These are phyloP conservation scores for Tipula lateralis DNA, from an alignment of 2,888 invertebrate genomes.

Conservation along the genomic window DNA sequence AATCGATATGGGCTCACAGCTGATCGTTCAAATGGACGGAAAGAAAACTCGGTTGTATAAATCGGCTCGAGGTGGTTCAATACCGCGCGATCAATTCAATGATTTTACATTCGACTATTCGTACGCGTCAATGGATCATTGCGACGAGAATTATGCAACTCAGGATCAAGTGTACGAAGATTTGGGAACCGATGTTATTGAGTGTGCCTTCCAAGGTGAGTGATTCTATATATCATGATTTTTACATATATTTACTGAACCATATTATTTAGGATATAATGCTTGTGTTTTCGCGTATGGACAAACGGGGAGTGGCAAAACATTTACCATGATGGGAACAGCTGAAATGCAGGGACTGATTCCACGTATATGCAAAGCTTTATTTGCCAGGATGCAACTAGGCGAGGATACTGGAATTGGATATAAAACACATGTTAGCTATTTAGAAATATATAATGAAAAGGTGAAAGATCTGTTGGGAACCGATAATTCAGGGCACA, in stretches of 20 bases:
- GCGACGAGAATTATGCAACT: conserved; percentile 67
- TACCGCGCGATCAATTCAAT: conserved; percentile 61
- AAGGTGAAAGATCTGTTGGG: conserved; percentile 68
- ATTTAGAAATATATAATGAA: conserved; percentile 82
- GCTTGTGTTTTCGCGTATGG: conserved; percentile 90
- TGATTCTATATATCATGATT: background rate
- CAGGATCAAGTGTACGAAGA: conserved; percentile 75
- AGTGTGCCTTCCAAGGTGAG: conserved; percentile 68
- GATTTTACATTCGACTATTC: conserved; percentile 88
- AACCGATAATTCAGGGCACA: conserved; percentile 58
- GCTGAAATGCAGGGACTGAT: conserved; percentile 77
- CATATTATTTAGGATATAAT: conserved; percentile 58
- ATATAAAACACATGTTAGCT: conserved; percentile 81
- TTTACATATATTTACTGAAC: background rate
- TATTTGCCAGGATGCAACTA: conserved; percentile 75
- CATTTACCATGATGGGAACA: conserved; percentile 85
- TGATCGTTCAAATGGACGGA: conserved; percentile 80
- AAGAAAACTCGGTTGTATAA: conserved; percentile 75
- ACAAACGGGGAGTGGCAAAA: conserved; percentile 87
- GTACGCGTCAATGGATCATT: conserved; percentile 75
- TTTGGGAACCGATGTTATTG: conserved; percentile 67
- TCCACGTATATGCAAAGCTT: conserved; percentile 77
- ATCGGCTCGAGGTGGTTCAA: conserved; percentile 53
- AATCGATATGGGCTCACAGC: conserved; percentile 73
- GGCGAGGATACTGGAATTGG: conserved; percentile 77